Evolutionary conservation across 2,797 vertebrate species (phyloP).

Genomic region (Acanthornis magna): DNA sequence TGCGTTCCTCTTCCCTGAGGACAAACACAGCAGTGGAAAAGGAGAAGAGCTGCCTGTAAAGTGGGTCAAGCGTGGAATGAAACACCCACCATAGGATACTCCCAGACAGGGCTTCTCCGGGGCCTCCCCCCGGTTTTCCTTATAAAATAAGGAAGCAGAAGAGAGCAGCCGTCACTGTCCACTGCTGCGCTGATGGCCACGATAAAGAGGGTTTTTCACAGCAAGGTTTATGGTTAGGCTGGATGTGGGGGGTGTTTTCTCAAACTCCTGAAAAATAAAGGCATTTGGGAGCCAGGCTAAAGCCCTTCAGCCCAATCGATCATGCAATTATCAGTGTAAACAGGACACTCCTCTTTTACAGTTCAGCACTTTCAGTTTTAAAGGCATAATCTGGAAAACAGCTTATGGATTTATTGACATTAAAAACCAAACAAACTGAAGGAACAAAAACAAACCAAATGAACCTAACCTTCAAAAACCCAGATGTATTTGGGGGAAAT

Average conservation of each 20-base stretch:
- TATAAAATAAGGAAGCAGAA: background rate
- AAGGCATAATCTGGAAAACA: background rate
- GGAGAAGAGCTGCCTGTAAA: background rate
- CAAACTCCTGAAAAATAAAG: background rate
- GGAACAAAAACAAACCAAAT: background rate
- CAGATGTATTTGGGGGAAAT: background rate
- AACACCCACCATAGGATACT: background rate
- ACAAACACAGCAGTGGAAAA: background rate
- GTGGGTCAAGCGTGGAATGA: background rate
- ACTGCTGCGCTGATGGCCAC: background rate
- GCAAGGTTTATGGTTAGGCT: background rate
- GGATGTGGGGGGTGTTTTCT: background rate
- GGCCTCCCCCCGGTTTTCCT: accelerated
- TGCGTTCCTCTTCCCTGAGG: background rate
- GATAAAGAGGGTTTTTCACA: background rate
- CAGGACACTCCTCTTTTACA: background rate
- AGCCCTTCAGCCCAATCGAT: background rate
- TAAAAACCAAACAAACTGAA: background rate
- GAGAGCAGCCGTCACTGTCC: background rate
- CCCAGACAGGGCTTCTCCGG: background rate
- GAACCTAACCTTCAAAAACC: background rate
- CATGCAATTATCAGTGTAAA: background rate
- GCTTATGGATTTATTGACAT: background rate
- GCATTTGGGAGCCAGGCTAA: background rate
- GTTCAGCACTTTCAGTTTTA: background rate